Evolutionary conservation across 2,888 invertebrate species (phyloP).

Genomic region (Tetragnatha montana): DNA sequence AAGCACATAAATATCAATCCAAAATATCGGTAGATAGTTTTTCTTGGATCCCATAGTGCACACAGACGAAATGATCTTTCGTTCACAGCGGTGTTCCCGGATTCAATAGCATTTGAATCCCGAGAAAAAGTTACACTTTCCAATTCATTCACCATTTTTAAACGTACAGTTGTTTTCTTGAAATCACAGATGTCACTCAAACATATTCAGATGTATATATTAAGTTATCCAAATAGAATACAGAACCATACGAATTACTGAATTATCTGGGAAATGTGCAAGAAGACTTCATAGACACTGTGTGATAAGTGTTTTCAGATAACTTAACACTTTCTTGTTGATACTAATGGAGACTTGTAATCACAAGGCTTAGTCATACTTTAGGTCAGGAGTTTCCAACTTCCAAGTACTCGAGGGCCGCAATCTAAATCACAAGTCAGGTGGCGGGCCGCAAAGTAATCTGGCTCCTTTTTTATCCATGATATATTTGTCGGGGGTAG

Average conservation of each 20-base stretch:
- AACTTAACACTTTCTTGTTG: too few species aligned
- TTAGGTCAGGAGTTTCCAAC: too few species aligned
- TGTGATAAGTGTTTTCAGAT: neutral
- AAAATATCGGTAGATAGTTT: constrained; percentile 86
- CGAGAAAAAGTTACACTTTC: constrained; percentile 28
- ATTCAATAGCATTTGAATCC: constrained; percentile 38
- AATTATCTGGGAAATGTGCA: neutral
- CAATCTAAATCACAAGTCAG: too few species aligned
- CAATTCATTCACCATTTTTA: constrained; percentile 37
- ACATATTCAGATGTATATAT: neutral
- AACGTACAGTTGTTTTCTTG: neutral
- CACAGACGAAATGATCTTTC: constrained; percentile 71
- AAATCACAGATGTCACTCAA: constrained; percentile 8
- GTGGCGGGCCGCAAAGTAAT: too few species aligned
- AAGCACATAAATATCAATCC: constrained; percentile 94
- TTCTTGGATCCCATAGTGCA: constrained; percentile 83
- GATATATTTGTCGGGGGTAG: too few species aligned
- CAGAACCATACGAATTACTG: neutral
- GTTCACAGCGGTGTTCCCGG: neutral
- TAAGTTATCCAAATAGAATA: neutral
- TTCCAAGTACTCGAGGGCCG: too few species aligned
- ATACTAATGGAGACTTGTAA: too few species aligned
- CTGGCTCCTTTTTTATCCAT: too few species aligned
- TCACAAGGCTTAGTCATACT: too few species aligned
- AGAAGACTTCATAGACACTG: neutral